These are phyloP conservation scores for Platichthys stellatus DNA, from an alignment of 2,113 vertebrate genomes.

Conservation along the genomic window DNA sequence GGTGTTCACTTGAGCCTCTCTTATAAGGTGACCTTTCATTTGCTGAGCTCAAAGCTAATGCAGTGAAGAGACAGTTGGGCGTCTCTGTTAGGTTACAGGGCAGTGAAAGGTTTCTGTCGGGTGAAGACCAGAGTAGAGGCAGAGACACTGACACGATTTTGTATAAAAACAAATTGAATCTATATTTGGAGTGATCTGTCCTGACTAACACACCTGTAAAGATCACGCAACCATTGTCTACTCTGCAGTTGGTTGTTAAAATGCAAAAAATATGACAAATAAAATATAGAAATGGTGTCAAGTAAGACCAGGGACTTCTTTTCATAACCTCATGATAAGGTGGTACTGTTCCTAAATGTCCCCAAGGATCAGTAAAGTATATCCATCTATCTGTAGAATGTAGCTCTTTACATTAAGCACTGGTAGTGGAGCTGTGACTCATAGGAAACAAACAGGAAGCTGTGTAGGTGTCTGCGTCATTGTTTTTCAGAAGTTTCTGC, in stretches of 20 bases:
- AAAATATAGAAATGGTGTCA: too few species aligned
- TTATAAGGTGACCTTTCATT: conserved; percentile 37
- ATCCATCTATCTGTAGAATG: too few species aligned
- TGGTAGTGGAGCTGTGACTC: neutral
- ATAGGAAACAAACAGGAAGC: neutral
- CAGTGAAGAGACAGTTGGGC: neutral
- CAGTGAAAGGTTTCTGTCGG: conserved; percentile 7
- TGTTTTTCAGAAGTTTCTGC: neutral
- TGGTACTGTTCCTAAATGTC: neutral
- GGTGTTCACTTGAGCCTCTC: conserved; percentile 31
- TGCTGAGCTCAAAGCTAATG: conserved; percentile 20
- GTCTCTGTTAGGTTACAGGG: neutral
- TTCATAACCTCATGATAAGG: too few species aligned
- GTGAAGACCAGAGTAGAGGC: conserved; percentile 5
- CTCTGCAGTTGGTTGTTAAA: neutral
- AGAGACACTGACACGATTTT: neutral
- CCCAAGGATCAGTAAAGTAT: too few species aligned
- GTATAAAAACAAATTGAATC: too few species aligned
- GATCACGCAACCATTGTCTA: neutral
- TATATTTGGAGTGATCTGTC: too few species aligned
- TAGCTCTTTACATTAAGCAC: neutral
- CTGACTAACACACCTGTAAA: neutral
- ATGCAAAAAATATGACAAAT: too few species aligned
- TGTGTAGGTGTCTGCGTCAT: neutral
- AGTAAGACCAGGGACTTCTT: too few species aligned